These are phyloP conservation scores for Palythoa heliodiscus DNA, from an alignment of 92 coral and sea anemone species.

Conservation along the genomic window DNA sequence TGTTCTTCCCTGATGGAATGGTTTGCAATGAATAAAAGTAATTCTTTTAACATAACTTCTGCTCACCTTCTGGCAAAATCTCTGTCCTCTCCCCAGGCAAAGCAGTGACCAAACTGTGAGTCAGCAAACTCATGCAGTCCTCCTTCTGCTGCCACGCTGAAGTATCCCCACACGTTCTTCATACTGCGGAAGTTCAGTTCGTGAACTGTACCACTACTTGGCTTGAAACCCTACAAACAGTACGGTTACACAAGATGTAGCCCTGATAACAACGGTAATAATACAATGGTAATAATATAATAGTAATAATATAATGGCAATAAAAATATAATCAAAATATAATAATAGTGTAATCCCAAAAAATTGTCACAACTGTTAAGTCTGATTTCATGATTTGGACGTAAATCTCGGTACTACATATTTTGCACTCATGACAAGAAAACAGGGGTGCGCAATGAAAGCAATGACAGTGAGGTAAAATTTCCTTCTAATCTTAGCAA, in stretches of 20 bases:
- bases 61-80: constrained; percentile 92
- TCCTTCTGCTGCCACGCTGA: constrained; percentile 99
- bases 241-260: neutral
- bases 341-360: no score
- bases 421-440: no score
- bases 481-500: no score
- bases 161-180: constrained; percentile 98
- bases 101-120: constrained; percentile 99
- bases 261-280: neutral
- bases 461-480: no score
- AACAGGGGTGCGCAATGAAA: no score
- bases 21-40: neutral
- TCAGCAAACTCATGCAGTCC: constrained; percentile 98
- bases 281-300: no score
- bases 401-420: no score
- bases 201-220: constrained; percentile 97
- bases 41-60: neutral
- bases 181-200: constrained; percentile 97
- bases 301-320: no score
- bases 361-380: no score
- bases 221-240: constrained; percentile 90
- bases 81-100: constrained; percentile 99
- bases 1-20: neutral
- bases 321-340: no score
- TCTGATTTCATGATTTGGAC: no score